Evolutionary conservation across 2,888 invertebrate genomes (phyloP).

Genomic region (Seira musarum): DNA sequence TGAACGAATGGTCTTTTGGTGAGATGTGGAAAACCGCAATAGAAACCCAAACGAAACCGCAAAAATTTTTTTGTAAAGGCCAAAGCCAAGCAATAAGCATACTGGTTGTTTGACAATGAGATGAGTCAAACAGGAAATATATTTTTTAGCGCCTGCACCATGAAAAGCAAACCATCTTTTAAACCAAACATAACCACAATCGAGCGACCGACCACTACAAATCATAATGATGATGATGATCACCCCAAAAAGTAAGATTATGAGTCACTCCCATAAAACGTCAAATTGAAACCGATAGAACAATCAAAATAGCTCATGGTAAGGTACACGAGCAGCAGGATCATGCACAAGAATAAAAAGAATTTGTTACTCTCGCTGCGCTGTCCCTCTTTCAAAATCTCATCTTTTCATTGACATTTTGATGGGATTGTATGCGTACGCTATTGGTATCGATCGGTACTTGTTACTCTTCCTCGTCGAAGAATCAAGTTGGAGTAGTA

Average conservation of each 20-base stretch:
- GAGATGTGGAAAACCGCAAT: no score
- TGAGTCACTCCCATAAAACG: background rate
- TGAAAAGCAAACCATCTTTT: background rate
- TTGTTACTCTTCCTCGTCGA: background rate
- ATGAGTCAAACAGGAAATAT: no score
- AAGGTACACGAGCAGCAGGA: background rate
- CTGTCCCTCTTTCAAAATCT: background rate
- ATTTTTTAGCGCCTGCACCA: background rate
- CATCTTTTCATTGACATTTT: constrained; percentile 8
- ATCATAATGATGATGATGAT: background rate
- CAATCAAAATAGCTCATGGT: background rate
- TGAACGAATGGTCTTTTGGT: no score
- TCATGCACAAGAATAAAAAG: background rate
- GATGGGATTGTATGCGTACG: no score
- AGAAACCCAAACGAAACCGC: no score
- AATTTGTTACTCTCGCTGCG: background rate
- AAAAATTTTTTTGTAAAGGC: no score
- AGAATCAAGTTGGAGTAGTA: background rate
- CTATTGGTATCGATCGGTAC: no score
- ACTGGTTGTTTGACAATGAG: no score
- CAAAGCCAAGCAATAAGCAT: no score
- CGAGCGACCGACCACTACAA: background rate
- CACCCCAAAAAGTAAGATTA: background rate
- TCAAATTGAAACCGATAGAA: background rate
- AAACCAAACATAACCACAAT: background rate